Percentiles rank a stretch among this genome's conserved stretches.
Evolutionary conservation across 2,113 vertebrate genomes (phyloP).

Genomic region (Lophura nycthemera): DNA sequence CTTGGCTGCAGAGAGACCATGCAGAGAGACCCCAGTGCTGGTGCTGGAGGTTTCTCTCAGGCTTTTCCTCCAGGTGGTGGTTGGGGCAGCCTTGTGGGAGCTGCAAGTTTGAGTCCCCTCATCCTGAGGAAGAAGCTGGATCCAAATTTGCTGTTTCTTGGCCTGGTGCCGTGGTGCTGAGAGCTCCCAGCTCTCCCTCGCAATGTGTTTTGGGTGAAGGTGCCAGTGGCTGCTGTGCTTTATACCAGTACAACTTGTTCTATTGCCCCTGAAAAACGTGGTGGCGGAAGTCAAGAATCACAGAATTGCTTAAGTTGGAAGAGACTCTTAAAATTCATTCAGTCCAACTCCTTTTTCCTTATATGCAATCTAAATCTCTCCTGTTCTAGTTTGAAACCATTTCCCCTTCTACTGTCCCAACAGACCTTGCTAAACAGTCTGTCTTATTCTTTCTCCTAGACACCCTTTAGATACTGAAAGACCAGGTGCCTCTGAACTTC

Average conservation of each 20-base stretch:
- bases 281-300: background rate
- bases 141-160: background rate
- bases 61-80: background rate
- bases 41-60: background rate
- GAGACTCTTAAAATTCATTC: too few species aligned
- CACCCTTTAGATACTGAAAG: too few species aligned
- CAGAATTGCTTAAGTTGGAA: too few species aligned
- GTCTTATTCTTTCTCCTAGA: too few species aligned
- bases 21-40: background rate
- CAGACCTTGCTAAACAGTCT: too few species aligned
- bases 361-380: too few species aligned
- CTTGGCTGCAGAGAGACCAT: background rate
- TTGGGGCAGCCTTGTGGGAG: background rate
- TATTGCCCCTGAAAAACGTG: background rate
- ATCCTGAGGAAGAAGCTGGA: background rate
- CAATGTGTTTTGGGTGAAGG: constrained; percentile 1
- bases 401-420: too few species aligned
- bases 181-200: background rate
- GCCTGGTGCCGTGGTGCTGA: background rate
- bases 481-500: background rate
- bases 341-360: too few species aligned
- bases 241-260: background rate
- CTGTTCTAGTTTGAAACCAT: too few species aligned
- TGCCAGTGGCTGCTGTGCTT: constrained; percentile 6
- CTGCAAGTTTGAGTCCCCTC: background rate